Evolutionary conservation across 2,113 vertebrate genomes (phyloP).

Genomic region (Nesoenas mayeri): DNA sequence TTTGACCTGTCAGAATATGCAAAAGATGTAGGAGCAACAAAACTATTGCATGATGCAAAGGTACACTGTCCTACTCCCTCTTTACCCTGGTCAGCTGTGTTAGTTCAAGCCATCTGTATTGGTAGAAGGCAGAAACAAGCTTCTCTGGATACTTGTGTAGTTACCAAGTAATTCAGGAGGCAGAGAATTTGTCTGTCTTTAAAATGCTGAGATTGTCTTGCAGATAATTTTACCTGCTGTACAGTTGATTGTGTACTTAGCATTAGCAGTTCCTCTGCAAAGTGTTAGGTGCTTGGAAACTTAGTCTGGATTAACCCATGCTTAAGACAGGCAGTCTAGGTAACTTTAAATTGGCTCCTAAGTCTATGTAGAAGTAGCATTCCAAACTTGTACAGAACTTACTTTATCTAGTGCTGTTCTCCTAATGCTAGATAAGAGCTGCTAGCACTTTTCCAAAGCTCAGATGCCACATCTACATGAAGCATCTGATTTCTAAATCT

Average conservation of each 20-base stretch:
- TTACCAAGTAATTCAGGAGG: neutral
- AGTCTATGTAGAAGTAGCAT: neutral
- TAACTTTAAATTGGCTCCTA: neutral
- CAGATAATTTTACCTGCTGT: neutral
- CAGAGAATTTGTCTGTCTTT: neutral
- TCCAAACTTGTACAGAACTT: neutral
- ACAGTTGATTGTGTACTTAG: neutral
- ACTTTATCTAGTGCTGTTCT: neutral
- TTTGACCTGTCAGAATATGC: constrained; percentile 90
- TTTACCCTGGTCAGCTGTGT: neutral
- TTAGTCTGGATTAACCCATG: neutral
- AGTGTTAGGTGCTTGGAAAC: neutral
- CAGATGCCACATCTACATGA: neutral
- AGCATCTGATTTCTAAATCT: neutral
- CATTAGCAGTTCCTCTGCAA: neutral
- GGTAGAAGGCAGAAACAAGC: neutral
- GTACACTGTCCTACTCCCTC: constrained; percentile 24
- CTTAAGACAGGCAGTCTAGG: neutral
- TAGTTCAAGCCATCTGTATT: neutral
- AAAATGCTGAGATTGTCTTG: neutral
- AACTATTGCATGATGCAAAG: constrained; percentile 85
- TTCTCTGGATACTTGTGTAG: neutral
- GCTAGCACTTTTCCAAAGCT: neutral
- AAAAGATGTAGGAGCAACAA: constrained; percentile 81
- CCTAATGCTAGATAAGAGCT: neutral